Base-by-base conservation (phyloP, 2,888 invertebrate genomes). In the Drosophila mayaguana region DNA sequence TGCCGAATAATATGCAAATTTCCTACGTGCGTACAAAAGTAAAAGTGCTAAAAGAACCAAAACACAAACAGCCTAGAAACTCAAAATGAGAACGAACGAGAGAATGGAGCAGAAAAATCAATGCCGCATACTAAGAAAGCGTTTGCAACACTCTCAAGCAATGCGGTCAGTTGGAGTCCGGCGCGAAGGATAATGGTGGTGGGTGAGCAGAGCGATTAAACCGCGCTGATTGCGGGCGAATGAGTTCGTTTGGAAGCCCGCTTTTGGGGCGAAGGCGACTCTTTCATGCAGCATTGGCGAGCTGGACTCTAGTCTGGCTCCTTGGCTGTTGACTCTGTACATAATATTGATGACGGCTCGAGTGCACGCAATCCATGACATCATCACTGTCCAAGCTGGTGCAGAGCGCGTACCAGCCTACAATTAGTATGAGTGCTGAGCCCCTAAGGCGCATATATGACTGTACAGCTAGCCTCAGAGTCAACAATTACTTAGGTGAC, bases 311-410 rank as follows among this genome's bases (percentile, higher is more conserved):
- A 38, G 32, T 46, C 62, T 36, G 36, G 54, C 45, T 54, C 45
- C 50, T 38, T 71, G 53, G 55, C 34, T 63, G 72, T 68, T 54
- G 64, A 61, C 74, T 61, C 63, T 59, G 53, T 57, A n/a, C 40
- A 40, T n/a, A 67, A 82, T 80, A 80, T 84, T 88, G 87, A 89
- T 91, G 91, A 91, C 91, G 91, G 79, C 71, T 71, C 72, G 34
- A 66, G 50, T 80, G 83, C 91, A 91, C 91, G 91, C 91, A 85
- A 91, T 89, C 86, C 69, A 90, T 91, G 84, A 88, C 91, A 84
- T 91, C 91, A 91, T 77, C 80, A 72, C 28, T 61, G 74, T 50
- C 64, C 65, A 46, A 28, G 18, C 48, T 60, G 53, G 42, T 60
- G 68, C 66, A 74, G 62, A 51, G 51, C 53, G 38, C 53, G 34